Conservation (phyloP, 2,797 vertebrate species). For the Buceros bicornis region DNA sequence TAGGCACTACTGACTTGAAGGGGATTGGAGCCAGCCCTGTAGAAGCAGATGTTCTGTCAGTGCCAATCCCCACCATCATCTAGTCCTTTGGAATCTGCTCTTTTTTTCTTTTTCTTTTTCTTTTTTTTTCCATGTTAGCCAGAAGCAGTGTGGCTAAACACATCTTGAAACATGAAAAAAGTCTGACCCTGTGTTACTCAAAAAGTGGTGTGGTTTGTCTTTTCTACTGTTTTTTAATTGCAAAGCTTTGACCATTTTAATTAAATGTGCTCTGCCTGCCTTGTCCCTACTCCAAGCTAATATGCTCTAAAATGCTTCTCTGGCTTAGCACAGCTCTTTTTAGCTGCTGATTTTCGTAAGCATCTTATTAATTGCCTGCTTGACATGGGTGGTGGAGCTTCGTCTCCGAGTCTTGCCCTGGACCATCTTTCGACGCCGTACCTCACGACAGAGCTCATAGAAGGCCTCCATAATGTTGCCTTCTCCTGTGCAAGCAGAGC, state of each 20-base stretch:
- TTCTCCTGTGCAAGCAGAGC: slow-evolving; percentile 93
- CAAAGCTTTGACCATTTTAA: slow-evolving; percentile 10
- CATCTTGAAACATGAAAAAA: not conserved
- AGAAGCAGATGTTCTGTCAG: slow-evolving; percentile 1
- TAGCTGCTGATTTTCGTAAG: slow-evolving; percentile 99
- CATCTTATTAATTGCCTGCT: slow-evolving; percentile 99
- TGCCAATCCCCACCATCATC: slow-evolving; percentile 3
- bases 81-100: slow-evolving; percentile 8
- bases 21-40: not conserved
- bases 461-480: slow-evolving; percentile 92
- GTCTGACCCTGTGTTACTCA: not conserved
- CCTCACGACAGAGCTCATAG: slow-evolving; percentile 94
- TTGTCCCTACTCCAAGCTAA: not conserved
- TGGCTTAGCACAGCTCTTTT: not conserved
- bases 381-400: slow-evolving; percentile 97
- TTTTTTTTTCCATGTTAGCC: not conserved
- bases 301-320: not conserved
- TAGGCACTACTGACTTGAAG: slow-evolving; percentile 53
- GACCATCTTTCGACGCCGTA: slow-evolving; percentile 90
- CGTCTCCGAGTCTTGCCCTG: slow-evolving; percentile 94
- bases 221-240: not conserved
- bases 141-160: slow-evolving; percentile 35
- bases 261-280: not conserved
- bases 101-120: not conserved
- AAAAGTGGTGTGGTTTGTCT: not conserved